phyloP scores from a whole-genome alignment of 2,797 vertebrate species.

The Sebastes steindachneri region DNA sequence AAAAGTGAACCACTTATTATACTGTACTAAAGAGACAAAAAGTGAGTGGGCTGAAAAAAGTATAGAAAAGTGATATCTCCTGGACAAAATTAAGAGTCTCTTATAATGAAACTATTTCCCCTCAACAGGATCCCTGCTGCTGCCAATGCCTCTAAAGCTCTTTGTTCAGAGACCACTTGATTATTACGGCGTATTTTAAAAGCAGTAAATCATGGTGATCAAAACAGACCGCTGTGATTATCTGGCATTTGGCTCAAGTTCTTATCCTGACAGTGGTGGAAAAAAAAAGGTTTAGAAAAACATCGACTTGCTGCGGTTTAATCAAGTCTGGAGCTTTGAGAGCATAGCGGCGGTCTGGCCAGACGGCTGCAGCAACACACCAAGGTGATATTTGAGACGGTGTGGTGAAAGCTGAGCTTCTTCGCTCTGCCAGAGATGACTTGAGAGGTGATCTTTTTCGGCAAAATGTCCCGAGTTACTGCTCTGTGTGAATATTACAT shows the following conservation, averaged over 20 bases:
- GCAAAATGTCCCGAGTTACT: slow-evolving; percentile 29
- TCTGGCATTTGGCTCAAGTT: slow-evolving; percentile 42
- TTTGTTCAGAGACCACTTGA: slow-evolving; percentile 37
- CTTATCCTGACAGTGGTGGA: slow-evolving; percentile 29
- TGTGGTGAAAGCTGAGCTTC: slow-evolving; percentile 44
- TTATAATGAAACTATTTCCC: slow-evolving; percentile 3
- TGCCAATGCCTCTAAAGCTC: background rate
- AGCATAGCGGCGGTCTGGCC: slow-evolving; percentile 47
- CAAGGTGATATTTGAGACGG: slow-evolving; percentile 44
- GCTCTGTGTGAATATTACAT: slow-evolving; percentile 27
- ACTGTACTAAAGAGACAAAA: background rate
- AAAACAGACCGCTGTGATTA: slow-evolving; percentile 48
- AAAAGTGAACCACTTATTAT: slow-evolving; percentile 15
- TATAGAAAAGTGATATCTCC: background rate
- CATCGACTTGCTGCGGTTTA: slow-evolving; percentile 52
- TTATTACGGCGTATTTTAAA: slow-evolving; percentile 36
- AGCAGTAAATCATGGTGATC: slow-evolving; percentile 41
- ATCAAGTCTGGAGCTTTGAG: slow-evolving; percentile 58
- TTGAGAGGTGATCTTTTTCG: slow-evolving; percentile 31
- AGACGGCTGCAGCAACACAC: slow-evolving; percentile 47
- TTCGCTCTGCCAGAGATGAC: background rate
- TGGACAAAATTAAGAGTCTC: slow-evolving; percentile 8
- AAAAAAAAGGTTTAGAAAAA: slow-evolving; percentile 39
- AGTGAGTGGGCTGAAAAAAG: background rate
- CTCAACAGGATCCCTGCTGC: background rate